phyloP scores from a whole-genome alignment of 2,113 vertebrate species.

The Oreochromis aureus region DNA sequence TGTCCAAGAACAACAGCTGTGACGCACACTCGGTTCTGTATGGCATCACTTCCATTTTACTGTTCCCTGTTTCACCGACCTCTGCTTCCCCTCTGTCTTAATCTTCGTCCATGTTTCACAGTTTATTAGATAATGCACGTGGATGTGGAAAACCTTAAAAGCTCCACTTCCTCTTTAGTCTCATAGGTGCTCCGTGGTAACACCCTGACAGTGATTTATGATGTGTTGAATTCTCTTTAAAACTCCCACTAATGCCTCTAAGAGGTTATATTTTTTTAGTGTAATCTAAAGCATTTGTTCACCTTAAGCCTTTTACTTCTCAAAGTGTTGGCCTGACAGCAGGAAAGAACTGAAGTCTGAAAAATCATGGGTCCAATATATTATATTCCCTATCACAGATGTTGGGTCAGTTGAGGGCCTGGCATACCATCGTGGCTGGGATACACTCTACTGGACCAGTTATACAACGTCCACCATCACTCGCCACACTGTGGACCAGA shows the following conservation, averaged over 20 bases:
- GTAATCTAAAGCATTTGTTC: neutral
- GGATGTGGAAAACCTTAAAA: neutral
- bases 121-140: neutral
- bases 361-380: neutral
- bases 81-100: neutral
- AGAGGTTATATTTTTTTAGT: neutral
- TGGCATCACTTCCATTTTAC: neutral
- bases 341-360: neutral
- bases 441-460: constrained; percentile 96
- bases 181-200: neutral
- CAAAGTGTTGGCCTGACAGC: neutral
- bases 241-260: neutral
- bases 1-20: constrained; percentile 27
- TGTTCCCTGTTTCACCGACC: neutral
- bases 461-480: constrained; percentile 96
- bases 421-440: constrained; percentile 93
- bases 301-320: neutral
- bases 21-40: neutral
- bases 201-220: constrained; percentile 11
- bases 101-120: neutral
- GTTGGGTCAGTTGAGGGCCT: constrained; percentile 97
- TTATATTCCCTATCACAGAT: constrained; percentile 64
- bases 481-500: constrained; percentile 92
- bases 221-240: constrained; percentile 13
- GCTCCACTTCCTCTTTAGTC: neutral